phyloP scores from a whole-genome alignment of 1,140 invertebrate species.

The Chlorops oryzae region DNA sequence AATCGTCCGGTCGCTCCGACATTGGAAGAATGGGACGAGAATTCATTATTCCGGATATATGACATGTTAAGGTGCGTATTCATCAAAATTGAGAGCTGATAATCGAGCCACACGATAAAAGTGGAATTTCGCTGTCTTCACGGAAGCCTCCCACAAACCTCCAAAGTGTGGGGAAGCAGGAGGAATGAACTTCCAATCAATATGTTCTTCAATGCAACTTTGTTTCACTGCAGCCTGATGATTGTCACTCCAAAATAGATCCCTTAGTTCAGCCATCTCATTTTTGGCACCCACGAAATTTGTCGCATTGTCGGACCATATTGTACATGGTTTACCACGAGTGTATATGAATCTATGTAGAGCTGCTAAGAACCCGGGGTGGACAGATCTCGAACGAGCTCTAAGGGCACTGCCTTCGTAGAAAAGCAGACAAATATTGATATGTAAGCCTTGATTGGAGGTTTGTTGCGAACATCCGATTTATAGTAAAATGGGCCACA shows the following conservation, averaged over 20 bases:
- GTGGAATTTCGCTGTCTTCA: conserved; percentile 22
- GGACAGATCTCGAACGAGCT: no score
- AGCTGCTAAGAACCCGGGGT: no score
- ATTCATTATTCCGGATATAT: no score
- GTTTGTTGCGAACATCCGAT: conserved; percentile 10
- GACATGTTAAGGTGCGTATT: no score
- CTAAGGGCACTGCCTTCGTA: conserved; percentile 8
- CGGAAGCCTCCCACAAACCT: conserved; percentile 27
- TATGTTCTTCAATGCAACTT: conserved; percentile 14
- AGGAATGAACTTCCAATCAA: conserved; percentile 28
- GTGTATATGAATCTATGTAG: conserved; percentile 20
- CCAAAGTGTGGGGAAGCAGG: conserved; percentile 31
- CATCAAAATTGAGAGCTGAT: no score
- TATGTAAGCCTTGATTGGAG: conserved; percentile 11
- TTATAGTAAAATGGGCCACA: conserved; percentile 15
- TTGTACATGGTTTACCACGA: conserved; percentile 16
- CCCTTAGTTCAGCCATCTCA: conserved; percentile 13
- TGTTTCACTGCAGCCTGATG: background rate
- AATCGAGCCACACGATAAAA: no score
- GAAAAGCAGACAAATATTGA: conserved; percentile 12
- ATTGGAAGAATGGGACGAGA: no score
- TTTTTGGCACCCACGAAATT: conserved; percentile 33
- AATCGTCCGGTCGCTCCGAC: no score
- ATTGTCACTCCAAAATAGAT: conserved; percentile 1
- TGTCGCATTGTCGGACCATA: conserved; percentile 38